These are phyloP conservation scores for Ormia ochracea DNA, from an alignment of 2,888 invertebrate species.

Conservation along the genomic window DNA sequence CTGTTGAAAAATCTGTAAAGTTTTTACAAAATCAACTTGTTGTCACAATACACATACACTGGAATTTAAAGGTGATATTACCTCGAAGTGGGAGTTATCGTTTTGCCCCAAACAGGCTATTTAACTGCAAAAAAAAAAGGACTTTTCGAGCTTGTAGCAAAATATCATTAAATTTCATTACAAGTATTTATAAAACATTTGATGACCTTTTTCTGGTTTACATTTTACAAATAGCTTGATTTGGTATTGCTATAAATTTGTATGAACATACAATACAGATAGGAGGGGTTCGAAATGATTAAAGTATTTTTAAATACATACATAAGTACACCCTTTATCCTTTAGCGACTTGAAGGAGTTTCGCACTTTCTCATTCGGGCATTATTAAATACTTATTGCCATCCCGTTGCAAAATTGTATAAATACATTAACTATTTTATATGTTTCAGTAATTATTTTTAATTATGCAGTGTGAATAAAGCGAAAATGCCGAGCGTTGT, in stretches of 20 bases:
- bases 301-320: neutral
- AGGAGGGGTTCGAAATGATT: constrained; percentile 31
- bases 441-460: too few relatives aligned
- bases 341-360: neutral
- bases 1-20: constrained; percentile 31
- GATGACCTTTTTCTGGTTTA: constrained; percentile 49
- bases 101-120: neutral
- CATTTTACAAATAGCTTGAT: constrained; percentile 19
- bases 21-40: constrained; percentile 44
- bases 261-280: neutral
- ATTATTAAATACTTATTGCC: too few relatives aligned
- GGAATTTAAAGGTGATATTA: neutral
- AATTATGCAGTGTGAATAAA: too few relatives aligned
- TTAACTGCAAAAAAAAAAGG: constrained; percentile 10
- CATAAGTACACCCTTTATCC: neutral
- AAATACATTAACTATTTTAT: too few relatives aligned
- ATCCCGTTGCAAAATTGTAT: too few relatives aligned
- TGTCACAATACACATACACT: constrained; percentile 10
- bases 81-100: neutral
- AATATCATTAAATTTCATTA: constrained; percentile 65
- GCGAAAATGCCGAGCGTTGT: too few relatives aligned
- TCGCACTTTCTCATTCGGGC: too few relatives aligned
- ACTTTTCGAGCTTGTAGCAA: constrained; percentile 32
- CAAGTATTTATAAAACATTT: constrained; percentile 62
- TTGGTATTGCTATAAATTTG: constrained; percentile 1